Evolutionary conservation across 2,113 vertebrate species (phyloP).

Genomic region (Colaptes auratus): DNA sequence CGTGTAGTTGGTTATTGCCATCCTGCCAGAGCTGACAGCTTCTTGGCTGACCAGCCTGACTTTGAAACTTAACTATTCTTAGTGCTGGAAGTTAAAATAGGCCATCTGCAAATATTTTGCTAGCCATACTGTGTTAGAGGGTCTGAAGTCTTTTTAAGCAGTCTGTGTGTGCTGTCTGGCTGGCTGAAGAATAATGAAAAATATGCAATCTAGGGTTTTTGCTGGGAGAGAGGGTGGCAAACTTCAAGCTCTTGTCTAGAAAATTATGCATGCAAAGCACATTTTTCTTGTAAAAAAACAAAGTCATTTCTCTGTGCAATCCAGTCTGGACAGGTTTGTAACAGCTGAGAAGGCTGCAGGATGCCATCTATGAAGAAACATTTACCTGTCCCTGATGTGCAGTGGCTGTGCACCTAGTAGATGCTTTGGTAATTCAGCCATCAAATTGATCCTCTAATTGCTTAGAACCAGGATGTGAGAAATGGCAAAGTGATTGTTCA

Average conservation of each 20-base stretch:
- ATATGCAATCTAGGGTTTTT: background rate
- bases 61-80: background rate
- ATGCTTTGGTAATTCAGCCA: background rate
- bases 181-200: background rate
- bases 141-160: background rate
- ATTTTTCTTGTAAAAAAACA: slow-evolving; percentile 7
- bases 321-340: background rate
- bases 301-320: slow-evolving; percentile 13
- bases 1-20: background rate
- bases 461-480: background rate
- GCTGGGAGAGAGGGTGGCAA: background rate
- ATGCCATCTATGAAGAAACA: background rate
- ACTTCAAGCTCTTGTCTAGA: background rate
- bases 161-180: background rate
- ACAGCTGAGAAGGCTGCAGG: background rate
- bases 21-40: background rate
- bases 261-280: background rate
- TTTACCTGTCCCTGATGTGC: background rate
- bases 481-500: background rate
- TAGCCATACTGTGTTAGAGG: background rate
- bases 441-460: background rate
- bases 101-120: background rate
- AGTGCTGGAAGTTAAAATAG: background rate
- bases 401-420: background rate
- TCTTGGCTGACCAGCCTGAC: background rate